Evolutionary conservation across 2,113 vertebrate genomes (phyloP), one percentile per base, ranked within the genome.

Genomic region (Naja naja): DNA sequence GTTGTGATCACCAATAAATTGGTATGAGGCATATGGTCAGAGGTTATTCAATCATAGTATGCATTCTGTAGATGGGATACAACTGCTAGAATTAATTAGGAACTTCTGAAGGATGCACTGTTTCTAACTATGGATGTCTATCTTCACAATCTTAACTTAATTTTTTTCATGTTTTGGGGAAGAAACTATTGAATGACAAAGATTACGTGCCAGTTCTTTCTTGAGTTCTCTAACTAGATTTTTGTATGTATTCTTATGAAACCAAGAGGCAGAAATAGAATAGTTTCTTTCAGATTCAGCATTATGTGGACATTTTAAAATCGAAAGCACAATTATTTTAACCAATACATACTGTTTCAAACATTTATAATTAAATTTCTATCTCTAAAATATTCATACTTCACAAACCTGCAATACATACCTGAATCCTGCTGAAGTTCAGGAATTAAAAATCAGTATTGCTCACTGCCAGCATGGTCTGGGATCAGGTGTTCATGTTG

Each of bases 401-500:
- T 91, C 89, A 96, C 96, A 97, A 91, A 97, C 97, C 93, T 92
- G 94, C 88, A 58, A 91, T 93, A 47, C 96, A 60, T 69, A 97
- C 23, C 96, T 96, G 43, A 69, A 69, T 69, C 95, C 96, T 34
- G 96, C 88, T 89, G 96, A 4, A 25, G 95, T 91, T 97, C 97
- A 97, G 0, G 97, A 98, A 90, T 96, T 96, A 93, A 95, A 97
- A 97, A 0, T 94, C 95, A 69, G 91, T 92, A 11, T 93, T 94
- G 60, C 94, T 97, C 30, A 95, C 91, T 64, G 97, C 96, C 52
- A 89, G 58, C 14, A 8, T 16, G 95, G 93, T 98, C 97, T 53
- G 97, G 96, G 95, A 96, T 96, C 64, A 91, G 93, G 81, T 96
- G 93, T 64, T 97, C 97, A 85, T 96, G 96, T 43, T 91, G 92